These are phyloP conservation scores for Trichosurus vulpecula DNA, from an alignment of 2,797 vertebrate species.

Conservation along the genomic window DNA sequence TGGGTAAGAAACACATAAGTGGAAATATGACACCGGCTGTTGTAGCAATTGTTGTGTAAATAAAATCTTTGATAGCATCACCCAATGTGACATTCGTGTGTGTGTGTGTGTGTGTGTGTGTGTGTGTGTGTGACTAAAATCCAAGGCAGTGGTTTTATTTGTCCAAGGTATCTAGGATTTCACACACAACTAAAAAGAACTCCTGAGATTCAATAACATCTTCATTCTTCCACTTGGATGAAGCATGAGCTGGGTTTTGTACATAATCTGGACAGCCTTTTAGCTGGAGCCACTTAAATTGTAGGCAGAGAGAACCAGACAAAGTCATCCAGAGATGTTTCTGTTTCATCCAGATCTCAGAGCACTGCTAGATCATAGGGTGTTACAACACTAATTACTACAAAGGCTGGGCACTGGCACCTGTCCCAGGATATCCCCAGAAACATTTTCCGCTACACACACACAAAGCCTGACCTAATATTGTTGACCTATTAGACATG, in stretches of 20 bases:
- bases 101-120: conserved; percentile 89
- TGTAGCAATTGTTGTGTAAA: conserved; percentile 97
- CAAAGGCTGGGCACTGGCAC: neutral
- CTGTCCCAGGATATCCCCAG: neutral
- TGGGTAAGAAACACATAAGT: conserved; percentile 99
- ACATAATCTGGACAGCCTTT: neutral
- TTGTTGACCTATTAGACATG: neutral
- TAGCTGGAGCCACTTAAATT: neutral
- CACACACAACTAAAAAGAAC: conserved; percentile 85
- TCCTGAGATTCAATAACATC: conserved; percentile 76
- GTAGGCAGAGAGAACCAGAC: neutral
- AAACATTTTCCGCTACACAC: neutral
- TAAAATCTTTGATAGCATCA: conserved; percentile 95
- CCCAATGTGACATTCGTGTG: conserved; percentile 91
- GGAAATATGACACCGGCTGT: conserved; percentile 94
- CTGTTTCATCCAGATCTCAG: neutral
- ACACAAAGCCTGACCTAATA: neutral
- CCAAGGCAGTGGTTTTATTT: conserved; percentile 89
- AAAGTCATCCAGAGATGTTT: neutral
- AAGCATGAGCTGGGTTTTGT: neutral
- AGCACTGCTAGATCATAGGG: neutral
- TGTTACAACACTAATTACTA: neutral
- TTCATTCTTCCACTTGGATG: conserved; percentile 41
- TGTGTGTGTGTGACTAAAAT: conserved; percentile 89
- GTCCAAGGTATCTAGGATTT: conserved; percentile 90